Evolutionary conservation across 1,140 invertebrate species (phyloP), one percentile per base, ranked within the genome.

Genomic region (Brachystomella parvula): DNA sequence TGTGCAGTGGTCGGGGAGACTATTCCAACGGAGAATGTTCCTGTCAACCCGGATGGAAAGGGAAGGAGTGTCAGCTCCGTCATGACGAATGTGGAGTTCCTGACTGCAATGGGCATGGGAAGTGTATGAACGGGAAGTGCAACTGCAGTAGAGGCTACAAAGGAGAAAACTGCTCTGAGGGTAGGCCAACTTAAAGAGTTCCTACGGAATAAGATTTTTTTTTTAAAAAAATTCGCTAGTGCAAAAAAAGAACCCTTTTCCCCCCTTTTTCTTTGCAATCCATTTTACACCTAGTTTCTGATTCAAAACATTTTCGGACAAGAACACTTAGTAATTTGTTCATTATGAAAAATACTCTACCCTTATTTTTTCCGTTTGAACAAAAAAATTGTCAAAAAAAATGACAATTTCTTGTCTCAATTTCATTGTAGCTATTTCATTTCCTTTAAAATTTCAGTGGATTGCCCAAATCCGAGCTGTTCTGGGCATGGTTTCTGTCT

Each of bases 1-100:
- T 98, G 2, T 98, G 96, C 79, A 94, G 88, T 72, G 92, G 94
- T 76, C 86, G 94, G 67, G 96, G 96, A 30, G 89, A 97, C 76
- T 98, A 98, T 78, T 87, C 92, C 63, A 94, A 96, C 73, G 96
- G 96, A 49, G 87, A 92, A 76, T 71, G 70, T 26, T 49, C 92
- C 73, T 99, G 96, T 76, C 94, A 96, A 79, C 89, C 92, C 1
- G 95, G 95, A 17, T 98, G 91, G 90, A 97, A 96, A 79, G 96
- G 96, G 58, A 89, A 89, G 77, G 93, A 92, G 76, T 99, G 96
- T 78, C 91, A 89, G 28, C 77, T 96, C 56, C 82, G 90, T n/a
- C 90, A 93, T 76, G 89, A 94, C 74, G 91, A 94, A 79, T 94
- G 91, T 76, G 92, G 95, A 81, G 88, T 94, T 61, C 88, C 92